Evolutionary conservation across 2,113 vertebrate genomes (phyloP).

Genomic region (Atherinomorus stipes): DNA sequence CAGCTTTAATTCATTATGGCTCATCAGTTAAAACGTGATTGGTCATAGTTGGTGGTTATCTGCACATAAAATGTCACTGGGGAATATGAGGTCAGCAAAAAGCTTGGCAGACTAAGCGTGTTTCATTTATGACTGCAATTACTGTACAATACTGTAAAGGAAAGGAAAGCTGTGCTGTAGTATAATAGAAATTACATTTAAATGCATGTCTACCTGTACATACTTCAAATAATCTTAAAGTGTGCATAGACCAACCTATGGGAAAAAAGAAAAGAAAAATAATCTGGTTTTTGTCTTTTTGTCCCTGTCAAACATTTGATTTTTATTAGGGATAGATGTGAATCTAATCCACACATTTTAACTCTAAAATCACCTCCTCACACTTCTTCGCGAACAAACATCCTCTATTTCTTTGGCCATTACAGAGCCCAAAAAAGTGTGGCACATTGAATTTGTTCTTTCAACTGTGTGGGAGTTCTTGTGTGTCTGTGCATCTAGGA

Average conservation of each 20-base stretch:
- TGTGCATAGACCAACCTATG: too few relatives aligned
- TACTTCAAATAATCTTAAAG: not conserved
- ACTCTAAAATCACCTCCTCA: too few relatives aligned
- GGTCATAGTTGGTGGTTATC: constrained; percentile 4
- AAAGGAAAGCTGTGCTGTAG: not conserved
- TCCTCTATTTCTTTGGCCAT: not conserved
- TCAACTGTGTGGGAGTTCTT: not conserved
- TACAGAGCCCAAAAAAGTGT: not conserved
- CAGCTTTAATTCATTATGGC: constrained; percentile 26
- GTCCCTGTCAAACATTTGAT: too few relatives aligned
- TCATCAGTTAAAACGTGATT: constrained; percentile 34
- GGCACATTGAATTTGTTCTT: not conserved
- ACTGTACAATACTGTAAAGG: not conserved
- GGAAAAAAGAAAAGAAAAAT: too few relatives aligned
- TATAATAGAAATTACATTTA: too few relatives aligned
- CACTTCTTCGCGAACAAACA: not conserved
- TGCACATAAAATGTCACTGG: not conserved
- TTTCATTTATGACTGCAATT: not conserved
- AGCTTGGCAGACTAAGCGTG: not conserved
- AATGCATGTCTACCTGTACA: too few relatives aligned
- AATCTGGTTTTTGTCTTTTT: too few relatives aligned
- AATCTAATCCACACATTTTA: too few relatives aligned
- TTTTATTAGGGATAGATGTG: too few relatives aligned
- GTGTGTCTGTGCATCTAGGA: not conserved
- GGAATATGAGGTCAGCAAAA: not conserved